A percentile compares a stretch with the other conserved stretches of the same genome.
Conservation (phyloP, 2,113 vertebrate species). For the Campylorhamphus procurvoides region DNA sequence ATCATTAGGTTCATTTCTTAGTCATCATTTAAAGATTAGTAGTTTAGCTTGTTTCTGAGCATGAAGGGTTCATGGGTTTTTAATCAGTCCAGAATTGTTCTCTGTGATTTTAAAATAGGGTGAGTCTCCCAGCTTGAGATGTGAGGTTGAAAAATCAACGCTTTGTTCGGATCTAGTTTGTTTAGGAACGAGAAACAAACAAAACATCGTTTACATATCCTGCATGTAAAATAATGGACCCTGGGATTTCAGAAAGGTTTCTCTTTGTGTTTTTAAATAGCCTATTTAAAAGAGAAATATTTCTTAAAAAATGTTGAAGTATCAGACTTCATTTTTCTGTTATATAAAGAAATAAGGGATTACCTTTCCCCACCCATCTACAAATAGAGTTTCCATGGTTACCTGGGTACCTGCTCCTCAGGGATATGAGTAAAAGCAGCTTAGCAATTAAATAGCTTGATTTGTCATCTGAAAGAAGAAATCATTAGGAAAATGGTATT, state of each 20-base stretch:
- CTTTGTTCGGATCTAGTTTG: not conserved
- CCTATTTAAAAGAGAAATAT: not conserved
- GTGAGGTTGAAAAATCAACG: not conserved
- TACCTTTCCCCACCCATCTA: slow-evolving; percentile 36
- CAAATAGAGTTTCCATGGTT: slow-evolving; percentile 74
- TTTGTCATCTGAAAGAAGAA: slow-evolving; percentile 61
- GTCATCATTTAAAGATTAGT: not conserved
- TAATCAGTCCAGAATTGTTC: not conserved
- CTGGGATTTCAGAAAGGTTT: not conserved
- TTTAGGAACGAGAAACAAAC: not conserved
- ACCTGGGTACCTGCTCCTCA: slow-evolving; percentile 48
- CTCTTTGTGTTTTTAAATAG: not conserved
- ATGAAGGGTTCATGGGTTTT: not conserved
- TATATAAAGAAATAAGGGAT: slow-evolving; percentile 43
- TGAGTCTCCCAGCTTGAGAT: not conserved
- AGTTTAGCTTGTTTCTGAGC: not conserved
- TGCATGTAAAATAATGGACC: not conserved
- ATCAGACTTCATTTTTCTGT: slow-evolving; percentile 38
- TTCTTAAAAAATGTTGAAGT: not conserved
- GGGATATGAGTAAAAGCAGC: slow-evolving; percentile 58
- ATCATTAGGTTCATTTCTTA: not conserved
- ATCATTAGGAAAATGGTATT: slow-evolving; percentile 51
- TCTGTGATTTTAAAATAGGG: not conserved
- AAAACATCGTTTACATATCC: not conserved
- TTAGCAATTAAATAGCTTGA: slow-evolving; percentile 70